Base-by-base conservation (phyloP, 2,797 vertebrate genomes). In the Fistularia commersonii region DNA sequence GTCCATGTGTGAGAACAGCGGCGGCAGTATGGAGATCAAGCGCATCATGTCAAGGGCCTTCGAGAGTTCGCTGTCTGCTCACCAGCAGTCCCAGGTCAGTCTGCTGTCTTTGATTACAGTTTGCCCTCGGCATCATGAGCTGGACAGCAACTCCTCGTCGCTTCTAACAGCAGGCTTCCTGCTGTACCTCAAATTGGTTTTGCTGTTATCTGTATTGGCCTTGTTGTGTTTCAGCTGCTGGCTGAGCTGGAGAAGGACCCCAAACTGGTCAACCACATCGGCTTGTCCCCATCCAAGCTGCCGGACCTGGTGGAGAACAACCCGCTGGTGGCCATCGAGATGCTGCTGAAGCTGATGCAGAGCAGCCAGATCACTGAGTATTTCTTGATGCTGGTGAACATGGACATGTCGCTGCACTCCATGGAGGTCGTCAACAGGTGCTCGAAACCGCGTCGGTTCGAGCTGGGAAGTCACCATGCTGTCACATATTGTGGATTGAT, bases 371-470 rank as follows among this genome's bases (percentile, higher is more conserved):
- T 99, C 85, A 98, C 97, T 0, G 97, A 99, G 73, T 99, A 99
- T 38, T 99, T 99, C 84, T 97, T 94, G 0, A 95, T 98, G 38
- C 89, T 99, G 58, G 97, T 99, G 61, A 98, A 99, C 77, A 99
- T 98, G 97, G 97, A 99, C 87, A 99, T 99, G 97, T 98, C 95
- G 0, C 88, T 99, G 51, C 97, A 99, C 89, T 98, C 95, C 45
- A 99, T 99, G 97, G 97, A 99, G 89, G 97, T 99, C 44, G 97
- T 99, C 51, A 99, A 99, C 90, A 90, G 96, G 96, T 99, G 70
- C n/a, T 3, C 2, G 23, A 23, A 23, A 23, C 23, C 23, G 23
- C 23, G 2, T 23, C 23, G 23, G 23, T 23, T 23, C n/a, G n/a
- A n/a, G 23, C 4, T 8, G 8, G 8, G 11, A 5, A 11, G 13